Evolutionary conservation across 2,888 invertebrate species (phyloP), one percentile per base, ranked within the genome.

Genomic region (Didymodactylos carnosus): DNA sequence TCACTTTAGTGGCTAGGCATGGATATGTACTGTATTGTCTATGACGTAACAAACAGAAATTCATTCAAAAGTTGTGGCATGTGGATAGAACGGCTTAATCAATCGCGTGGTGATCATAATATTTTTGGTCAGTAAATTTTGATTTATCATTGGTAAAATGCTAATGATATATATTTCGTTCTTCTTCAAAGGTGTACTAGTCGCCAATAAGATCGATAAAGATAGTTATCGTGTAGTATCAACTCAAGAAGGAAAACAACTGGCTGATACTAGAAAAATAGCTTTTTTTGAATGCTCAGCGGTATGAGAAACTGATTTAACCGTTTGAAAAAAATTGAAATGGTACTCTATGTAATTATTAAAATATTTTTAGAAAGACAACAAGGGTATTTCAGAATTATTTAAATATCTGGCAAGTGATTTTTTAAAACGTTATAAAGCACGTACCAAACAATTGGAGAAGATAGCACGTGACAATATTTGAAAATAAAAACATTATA

Each of bases 361-460:
- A n/a, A n/a, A n/a, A n/a, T n/a, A n/a, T n/a, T 73, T 70, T 27
- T 51, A 73, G 71, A 74, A 74, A 71, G 74, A 74, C 19, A 74
- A 74, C 39, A 39, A 74, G n/a, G 49, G 51, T 29, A 40, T 74
- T 13, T 23, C 51, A 19, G 74, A 74, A 8, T 41, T 53, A 19
- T 74, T 74, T 46, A 74, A 51, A 72, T 74, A 74, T 71, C 27
- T 74, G 14, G 74, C 74, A 11, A 62, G 43, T 11, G 74, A 74
- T 46, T 72, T 71, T 35, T 41, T 62, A 8, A 71, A 35, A 41
- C 71, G 71, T 6, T 74, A 74, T 69, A 29, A 35, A 35, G n/a
- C 35, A 35, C 62, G 62, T 35, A 62, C 35, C n/a, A 16, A n/a
- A 35, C 19, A 19, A 35, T 35, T 62, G 6, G 62, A 62, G 35